Conservation (phyloP, 2,797 vertebrate species). For the Cryptoblepharus egeriae region DNA sequence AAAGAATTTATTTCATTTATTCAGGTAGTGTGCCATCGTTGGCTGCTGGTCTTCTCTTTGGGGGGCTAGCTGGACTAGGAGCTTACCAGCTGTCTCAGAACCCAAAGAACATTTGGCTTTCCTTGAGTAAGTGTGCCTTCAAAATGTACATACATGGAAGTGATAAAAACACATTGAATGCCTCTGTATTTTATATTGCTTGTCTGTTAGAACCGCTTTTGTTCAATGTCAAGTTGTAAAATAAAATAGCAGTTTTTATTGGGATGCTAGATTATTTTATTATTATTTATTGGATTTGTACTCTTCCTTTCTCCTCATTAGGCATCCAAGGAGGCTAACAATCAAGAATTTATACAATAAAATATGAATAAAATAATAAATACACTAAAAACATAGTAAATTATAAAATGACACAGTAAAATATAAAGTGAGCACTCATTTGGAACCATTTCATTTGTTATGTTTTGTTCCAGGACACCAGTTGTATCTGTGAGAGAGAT, state of each 20-base stretch:
- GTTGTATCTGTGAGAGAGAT: too few relatives aligned
- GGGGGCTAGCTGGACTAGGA: slow-evolving; percentile 87
- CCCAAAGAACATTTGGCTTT: slow-evolving; percentile 87
- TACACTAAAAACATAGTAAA: too few relatives aligned
- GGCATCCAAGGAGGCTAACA: too few relatives aligned
- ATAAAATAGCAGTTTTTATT: not conserved
- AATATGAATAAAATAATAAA: too few relatives aligned
- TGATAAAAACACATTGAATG: not conserved
- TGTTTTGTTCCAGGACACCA: not conserved
- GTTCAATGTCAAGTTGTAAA: not conserved
- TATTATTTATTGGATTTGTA: too few relatives aligned
- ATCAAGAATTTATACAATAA: too few relatives aligned
- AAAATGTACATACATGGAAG: not conserved
- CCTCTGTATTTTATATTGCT: not conserved
- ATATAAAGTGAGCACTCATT: not conserved
- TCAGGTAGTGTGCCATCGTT: slow-evolving; percentile 89
- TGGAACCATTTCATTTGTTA: not conserved
- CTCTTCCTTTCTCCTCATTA: too few relatives aligned
- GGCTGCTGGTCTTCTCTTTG: slow-evolving; percentile 89
- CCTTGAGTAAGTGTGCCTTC: slow-evolving; percentile 80
- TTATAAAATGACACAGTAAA: too few relatives aligned
- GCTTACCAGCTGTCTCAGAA: slow-evolving; percentile 90
- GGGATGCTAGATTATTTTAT: not conserved
- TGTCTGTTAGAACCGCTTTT: not conserved
- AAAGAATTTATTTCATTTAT: slow-evolving; percentile 25